Conservation (phyloP, 2,888 invertebrate genomes). For the Nymphalis urticae region DNA sequence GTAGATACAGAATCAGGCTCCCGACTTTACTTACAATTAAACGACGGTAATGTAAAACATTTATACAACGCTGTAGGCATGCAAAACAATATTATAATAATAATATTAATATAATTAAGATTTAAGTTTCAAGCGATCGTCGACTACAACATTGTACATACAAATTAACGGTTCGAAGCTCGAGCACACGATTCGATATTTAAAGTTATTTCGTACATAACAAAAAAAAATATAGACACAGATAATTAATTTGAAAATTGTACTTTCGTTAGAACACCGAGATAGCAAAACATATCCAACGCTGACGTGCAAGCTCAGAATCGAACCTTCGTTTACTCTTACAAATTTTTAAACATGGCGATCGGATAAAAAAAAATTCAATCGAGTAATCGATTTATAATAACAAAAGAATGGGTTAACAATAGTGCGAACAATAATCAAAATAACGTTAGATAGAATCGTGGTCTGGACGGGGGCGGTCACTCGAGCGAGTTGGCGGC, state of each 20-base stretch:
- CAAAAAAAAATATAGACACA: too few species aligned
- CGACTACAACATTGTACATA: slow-evolving; percentile 14
- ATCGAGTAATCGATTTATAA: background rate
- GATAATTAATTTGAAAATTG: slow-evolving; percentile 1
- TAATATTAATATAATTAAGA: slow-evolving; percentile 1
- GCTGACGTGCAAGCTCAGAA: background rate
- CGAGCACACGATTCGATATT: slow-evolving; percentile 3
- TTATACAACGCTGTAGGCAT: slow-evolving; percentile 21
- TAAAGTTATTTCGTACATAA: background rate
- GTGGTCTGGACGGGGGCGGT: slow-evolving; percentile 25
- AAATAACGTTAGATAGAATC: slow-evolving; percentile 1
- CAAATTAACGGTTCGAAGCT: background rate
- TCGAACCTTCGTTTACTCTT: too few species aligned
- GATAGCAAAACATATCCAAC: background rate
- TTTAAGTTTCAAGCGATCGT: slow-evolving; percentile 2
- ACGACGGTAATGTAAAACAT: slow-evolving; percentile 20
- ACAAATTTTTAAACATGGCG: too few species aligned
- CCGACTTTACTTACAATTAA: slow-evolving; percentile 30
- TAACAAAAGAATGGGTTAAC: background rate
- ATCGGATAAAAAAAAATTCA: too few species aligned
- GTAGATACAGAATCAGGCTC: slow-evolving; percentile 34
- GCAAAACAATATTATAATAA: slow-evolving; percentile 7
- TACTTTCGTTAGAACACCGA: background rate
- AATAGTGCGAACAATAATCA: background rate
- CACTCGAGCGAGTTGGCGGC: slow-evolving; percentile 88